These are phyloP conservation scores for Calliphora vicina DNA, from an alignment of 1,140 invertebrate species.

Conservation along the genomic window DNA sequence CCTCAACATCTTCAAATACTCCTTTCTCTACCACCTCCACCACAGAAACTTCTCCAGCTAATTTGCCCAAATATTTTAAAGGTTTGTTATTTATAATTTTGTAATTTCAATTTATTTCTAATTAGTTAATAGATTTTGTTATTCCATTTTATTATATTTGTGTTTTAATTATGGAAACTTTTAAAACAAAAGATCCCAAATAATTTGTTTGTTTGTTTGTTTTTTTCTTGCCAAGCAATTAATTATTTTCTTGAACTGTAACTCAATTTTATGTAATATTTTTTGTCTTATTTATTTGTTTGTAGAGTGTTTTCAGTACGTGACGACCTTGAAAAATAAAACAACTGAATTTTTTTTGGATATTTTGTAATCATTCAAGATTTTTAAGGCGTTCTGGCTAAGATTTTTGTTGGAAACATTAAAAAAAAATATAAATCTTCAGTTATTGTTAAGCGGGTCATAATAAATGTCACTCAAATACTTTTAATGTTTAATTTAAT, in stretches of 20 bases:
- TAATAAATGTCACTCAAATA: background rate
- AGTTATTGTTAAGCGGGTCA: background rate
- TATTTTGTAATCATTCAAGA: background rate
- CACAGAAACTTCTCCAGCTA: background rate
- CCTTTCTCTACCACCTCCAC: background rate
- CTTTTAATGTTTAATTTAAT: background rate
- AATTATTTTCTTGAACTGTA: slow-evolving; percentile 11
- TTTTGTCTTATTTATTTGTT: background rate
- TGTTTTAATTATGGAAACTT: no score
- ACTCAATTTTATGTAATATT: background rate
- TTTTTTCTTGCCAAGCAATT: background rate
- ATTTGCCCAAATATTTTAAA: slow-evolving; percentile 39
- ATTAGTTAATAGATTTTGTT: background rate
- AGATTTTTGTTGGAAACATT: background rate
- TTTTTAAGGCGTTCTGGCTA: background rate
- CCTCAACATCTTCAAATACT: background rate
- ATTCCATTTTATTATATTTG: no score
- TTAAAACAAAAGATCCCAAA: no score
- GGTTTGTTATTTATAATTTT: slow-evolving; percentile 33
- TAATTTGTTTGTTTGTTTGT: background rate
- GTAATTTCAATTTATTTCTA: background rate
- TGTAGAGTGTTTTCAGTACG: background rate
- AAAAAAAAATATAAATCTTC: background rate
- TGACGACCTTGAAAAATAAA: slow-evolving; percentile 19
- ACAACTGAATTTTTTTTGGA: background rate